Percentiles rank a stretch among this genome's conserved stretches.
Conservation (phyloP, 2,113 vertebrate genomes). For the Arvicanthis niloticus region DNA sequence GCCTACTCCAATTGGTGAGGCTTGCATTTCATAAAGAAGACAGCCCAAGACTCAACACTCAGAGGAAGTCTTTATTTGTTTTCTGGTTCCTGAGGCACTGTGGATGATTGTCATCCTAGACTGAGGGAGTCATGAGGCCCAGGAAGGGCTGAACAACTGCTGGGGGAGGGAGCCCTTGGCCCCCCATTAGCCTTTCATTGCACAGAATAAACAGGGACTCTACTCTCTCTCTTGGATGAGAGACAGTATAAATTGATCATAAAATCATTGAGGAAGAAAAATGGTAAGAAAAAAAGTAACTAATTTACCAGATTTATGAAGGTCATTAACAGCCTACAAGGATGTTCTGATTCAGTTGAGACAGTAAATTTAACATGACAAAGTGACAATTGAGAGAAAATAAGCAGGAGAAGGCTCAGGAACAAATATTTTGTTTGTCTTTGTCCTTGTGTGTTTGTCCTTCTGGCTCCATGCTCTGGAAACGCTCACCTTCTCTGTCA, state of each 20-base stretch:
- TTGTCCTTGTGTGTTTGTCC: conserved; percentile 34
- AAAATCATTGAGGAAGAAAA: conserved; percentile 83
- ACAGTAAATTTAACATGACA: conserved; percentile 84
- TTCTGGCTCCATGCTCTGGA: accelerated
- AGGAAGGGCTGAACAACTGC: not conserved
- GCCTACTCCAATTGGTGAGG: not conserved
- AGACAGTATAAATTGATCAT: conserved; percentile 79
- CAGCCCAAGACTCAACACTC: not conserved
- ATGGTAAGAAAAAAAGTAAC: conserved; percentile 76
- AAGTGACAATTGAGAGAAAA: conserved; percentile 82
- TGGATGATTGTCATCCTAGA: not conserved
- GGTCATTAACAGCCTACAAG: conserved; percentile 74
- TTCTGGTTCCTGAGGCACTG: not conserved
- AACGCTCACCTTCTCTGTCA: not conserved
- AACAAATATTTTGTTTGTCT: conserved; percentile 76
- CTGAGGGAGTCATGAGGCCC: not conserved
- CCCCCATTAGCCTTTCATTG: not conserved
- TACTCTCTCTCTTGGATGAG: not conserved
- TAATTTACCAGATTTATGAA: conserved; percentile 88
- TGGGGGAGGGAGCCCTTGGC: not conserved
- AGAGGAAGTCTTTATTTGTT: not conserved
- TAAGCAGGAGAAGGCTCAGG: conserved; percentile 61
- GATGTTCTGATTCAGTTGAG: conserved; percentile 78
- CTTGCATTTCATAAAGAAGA: not conserved
- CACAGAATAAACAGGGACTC: not conserved